Evolutionary conservation across 2,797 vertebrate genomes (phyloP).

Genomic region (Zalophus californianus): DNA sequence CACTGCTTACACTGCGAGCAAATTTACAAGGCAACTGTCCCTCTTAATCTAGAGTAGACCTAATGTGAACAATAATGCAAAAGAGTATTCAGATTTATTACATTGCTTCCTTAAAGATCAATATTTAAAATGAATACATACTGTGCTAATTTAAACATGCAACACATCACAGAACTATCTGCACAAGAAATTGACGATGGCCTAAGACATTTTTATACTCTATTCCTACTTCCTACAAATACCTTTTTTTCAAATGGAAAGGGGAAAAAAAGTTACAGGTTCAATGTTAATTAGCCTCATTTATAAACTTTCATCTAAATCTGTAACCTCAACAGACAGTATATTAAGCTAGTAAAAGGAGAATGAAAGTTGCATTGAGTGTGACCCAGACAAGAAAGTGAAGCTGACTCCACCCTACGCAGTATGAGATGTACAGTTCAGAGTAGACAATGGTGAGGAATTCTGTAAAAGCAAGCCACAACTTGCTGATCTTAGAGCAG

Average conservation of each 20-base stretch:
- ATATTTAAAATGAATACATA: constrained; percentile 88
- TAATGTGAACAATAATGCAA: constrained; percentile 88
- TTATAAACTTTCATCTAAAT: constrained; percentile 84
- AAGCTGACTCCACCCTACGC: background rate
- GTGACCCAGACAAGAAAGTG: constrained; percentile 69
- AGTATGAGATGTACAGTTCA: background rate
- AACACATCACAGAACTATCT: constrained; percentile 87
- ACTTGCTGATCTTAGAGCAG: constrained; percentile 57
- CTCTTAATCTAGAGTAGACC: constrained; percentile 90
- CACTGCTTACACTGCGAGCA: constrained; percentile 81
- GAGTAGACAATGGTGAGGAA: background rate
- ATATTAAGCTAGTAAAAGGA: constrained; percentile 80
- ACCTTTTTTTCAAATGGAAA: constrained; percentile 69
- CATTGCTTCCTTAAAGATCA: constrained; percentile 86
- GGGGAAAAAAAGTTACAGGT: constrained; percentile 70
- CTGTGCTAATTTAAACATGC: constrained; percentile 86
- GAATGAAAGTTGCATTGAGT: constrained; percentile 77
- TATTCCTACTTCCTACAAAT: constrained; percentile 80
- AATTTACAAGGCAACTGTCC: constrained; percentile 93
- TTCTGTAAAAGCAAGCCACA: constrained; percentile 42
- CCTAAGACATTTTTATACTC: constrained; percentile 85
- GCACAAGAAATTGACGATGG: constrained; percentile 86
- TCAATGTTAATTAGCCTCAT: constrained; percentile 86
- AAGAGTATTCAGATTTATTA: constrained; percentile 88
- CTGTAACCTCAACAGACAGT: constrained; percentile 76